Evolutionary conservation across 1,140 invertebrate species (phyloP).

Genomic region (Heterodera schachtii): DNA sequence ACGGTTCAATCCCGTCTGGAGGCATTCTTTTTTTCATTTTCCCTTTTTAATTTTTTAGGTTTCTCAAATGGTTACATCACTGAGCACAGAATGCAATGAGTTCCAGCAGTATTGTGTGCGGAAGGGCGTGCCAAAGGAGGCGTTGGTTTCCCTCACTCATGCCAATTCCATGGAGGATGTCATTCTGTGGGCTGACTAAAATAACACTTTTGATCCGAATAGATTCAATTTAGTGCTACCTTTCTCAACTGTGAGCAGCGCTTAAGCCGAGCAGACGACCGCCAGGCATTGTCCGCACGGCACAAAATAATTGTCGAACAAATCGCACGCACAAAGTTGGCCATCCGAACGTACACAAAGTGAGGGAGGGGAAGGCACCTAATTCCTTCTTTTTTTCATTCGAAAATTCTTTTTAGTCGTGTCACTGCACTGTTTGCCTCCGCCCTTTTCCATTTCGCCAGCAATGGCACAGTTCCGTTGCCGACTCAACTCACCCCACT

Average conservation of each 20-base stretch:
- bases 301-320: slow-evolving; percentile 42
- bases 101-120: slow-evolving; percentile 46
- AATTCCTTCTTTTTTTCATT: slow-evolving; percentile 20
- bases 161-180: slow-evolving; percentile 44
- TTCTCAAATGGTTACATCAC: slow-evolving; percentile 19
- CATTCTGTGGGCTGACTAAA: slow-evolving; percentile 32
- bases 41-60: slow-evolving; percentile 29
- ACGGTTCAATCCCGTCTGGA: slow-evolving; percentile 33
- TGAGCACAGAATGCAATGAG: slow-evolving; percentile 53
- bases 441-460: slow-evolving; percentile 48
- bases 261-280: slow-evolving; percentile 36
- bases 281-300: slow-evolving; percentile 36
- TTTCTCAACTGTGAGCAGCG: slow-evolving; percentile 37
- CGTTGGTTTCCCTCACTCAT: slow-evolving; percentile 19
- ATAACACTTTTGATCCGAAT: slow-evolving; percentile 15
- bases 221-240: slow-evolving; percentile 35
- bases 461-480: neutral
- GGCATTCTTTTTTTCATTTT: slow-evolving; percentile 13
- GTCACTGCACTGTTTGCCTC: slow-evolving; percentile 48
- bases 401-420: slow-evolving; percentile 44
- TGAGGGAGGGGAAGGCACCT: neutral
- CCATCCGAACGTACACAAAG: slow-evolving; percentile 50
- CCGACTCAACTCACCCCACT: slow-evolving; percentile 50
- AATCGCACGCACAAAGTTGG: slow-evolving; percentile 37
- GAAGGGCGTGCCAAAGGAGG: slow-evolving; percentile 41